A percentile compares a stretch with the other conserved stretches of the same genome.
Conservation (phyloP, 2,888 invertebrate species). For the Diarsia dahlii region DNA sequence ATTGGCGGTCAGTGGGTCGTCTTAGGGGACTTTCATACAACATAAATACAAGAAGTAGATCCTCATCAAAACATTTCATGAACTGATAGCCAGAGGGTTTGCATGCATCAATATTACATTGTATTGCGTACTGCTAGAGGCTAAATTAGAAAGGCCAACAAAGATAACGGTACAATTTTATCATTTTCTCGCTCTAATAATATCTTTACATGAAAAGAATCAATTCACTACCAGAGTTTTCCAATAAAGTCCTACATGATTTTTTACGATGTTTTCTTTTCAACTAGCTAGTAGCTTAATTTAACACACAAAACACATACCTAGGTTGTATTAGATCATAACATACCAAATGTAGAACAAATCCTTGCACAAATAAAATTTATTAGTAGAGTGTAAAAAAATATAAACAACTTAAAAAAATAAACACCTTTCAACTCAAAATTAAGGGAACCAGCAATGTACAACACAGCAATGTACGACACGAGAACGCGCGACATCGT, state of each 20-base stretch:
- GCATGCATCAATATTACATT: constrained; percentile 36
- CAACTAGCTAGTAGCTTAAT: no score
- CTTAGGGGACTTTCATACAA: no score
- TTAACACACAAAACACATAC: constrained; percentile 1
- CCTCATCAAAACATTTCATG: constrained; percentile 1
- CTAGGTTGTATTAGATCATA: constrained; percentile 28
- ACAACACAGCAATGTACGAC: no score
- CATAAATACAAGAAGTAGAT: neutral
- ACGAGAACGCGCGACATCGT: no score
- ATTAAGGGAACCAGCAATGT: no score
- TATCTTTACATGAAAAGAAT: neutral
- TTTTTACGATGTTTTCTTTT: constrained; percentile 19
- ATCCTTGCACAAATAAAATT: neutral
- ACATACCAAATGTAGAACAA: constrained; percentile 50
- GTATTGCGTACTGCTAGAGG: constrained; percentile 27
- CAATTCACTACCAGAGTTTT: constrained; percentile 10
- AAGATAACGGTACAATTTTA: constrained; percentile 40
- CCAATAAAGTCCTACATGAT: neutral
- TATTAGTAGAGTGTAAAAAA: constrained; percentile 7
- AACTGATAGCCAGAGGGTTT: neutral
- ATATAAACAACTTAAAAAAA: constrained; percentile 19
- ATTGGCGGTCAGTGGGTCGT: no score
- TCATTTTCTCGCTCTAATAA: neutral
- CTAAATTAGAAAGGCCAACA: constrained; percentile 30
- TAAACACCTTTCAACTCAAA: constrained; percentile 42